Percentiles rank a stretch among this genome's conserved stretches.
These are phyloP conservation scores for Sphinx pinastri DNA, from an alignment of 2,888 invertebrate species.

Conservation along the genomic window DNA sequence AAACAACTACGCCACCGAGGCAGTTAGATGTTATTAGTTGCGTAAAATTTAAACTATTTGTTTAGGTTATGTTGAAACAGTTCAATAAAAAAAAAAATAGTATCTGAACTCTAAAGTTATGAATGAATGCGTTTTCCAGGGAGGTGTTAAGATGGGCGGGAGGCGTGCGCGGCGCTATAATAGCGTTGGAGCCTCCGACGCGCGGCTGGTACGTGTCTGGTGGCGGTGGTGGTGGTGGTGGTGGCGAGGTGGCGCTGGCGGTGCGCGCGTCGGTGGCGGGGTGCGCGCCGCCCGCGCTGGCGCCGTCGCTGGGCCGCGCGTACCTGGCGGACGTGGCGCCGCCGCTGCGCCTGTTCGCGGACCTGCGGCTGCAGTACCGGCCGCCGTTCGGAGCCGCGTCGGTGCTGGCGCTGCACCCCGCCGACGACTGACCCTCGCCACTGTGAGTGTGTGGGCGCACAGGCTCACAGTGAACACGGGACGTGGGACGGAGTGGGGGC, in stretches of 20 bases:
- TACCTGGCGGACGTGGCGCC: constrained; percentile 94
- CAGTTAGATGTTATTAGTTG: background rate
- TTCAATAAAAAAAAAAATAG: too few species aligned
- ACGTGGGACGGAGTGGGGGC: background rate
- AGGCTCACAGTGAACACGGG: background rate
- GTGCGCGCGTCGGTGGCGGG: constrained; percentile 52
- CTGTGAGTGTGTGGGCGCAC: background rate
- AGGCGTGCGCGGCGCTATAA: constrained; percentile 53
- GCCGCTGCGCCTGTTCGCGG: constrained; percentile 88
- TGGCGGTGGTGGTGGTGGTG: constrained; percentile 45
- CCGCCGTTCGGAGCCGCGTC: constrained; percentile 88
- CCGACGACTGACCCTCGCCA: constrained; percentile 43
- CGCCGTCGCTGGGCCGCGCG: constrained; percentile 77
- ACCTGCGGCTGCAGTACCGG: constrained; percentile 90
- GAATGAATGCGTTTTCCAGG: constrained; percentile 28
- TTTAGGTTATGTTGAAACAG: too few species aligned
- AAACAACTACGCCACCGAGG: too few species aligned
- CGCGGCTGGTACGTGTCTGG: constrained; percentile 55
- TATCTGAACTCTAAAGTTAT: background rate
- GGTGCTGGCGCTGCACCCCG: constrained; percentile 70
- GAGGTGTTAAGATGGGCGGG: constrained; percentile 33
- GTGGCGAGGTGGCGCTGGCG: constrained; percentile 49
- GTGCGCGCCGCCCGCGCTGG: constrained; percentile 51
- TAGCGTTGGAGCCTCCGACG: constrained; percentile 87
- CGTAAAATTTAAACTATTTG: too few species aligned